Percentiles rank a stretch among this genome's conserved stretches.
These are phyloP conservation scores for Equus przewalskii DNA, from an alignment of 2,113 vertebrate genomes.

Conservation along the genomic window DNA sequence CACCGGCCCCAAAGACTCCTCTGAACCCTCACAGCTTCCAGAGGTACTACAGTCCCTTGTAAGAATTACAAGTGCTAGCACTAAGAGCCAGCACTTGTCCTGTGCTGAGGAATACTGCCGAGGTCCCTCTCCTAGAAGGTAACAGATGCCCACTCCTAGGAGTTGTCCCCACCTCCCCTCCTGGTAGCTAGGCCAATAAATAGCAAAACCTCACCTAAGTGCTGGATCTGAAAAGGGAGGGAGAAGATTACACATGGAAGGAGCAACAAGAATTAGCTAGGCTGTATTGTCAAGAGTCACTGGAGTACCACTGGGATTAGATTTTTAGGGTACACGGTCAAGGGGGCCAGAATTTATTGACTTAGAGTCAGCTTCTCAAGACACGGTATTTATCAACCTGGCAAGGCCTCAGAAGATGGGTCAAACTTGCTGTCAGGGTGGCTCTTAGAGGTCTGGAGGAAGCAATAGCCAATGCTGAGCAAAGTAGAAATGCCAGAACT, in stretches of 20 bases:
- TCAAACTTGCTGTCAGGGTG: not conserved
- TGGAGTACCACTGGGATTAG: not conserved
- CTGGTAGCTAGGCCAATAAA: not conserved
- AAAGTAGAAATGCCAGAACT: not conserved
- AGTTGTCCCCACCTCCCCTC: not conserved
- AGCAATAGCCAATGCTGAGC: not conserved
- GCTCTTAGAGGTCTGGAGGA: not conserved
- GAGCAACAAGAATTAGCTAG: not conserved
- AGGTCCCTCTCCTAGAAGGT: not conserved
- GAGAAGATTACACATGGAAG: not conserved
- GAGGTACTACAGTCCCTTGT: not conserved
- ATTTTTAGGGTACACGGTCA: not conserved
- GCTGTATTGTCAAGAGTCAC: not conserved
- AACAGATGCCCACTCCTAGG: not conserved
- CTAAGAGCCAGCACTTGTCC: not conserved
- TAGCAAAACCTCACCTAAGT: not conserved
- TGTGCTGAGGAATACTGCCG: not conserved
- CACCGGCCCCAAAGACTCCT: not conserved
- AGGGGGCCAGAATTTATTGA: not conserved
- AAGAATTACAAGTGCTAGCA: no score
- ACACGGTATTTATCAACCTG: not conserved
- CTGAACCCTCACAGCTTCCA: not conserved
- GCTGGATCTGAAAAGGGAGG: not conserved
- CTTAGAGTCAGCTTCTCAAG: not conserved
- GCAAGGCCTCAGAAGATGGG: not conserved